phyloP scores from a whole-genome alignment of 2,888 invertebrate genomes.

The Caenorhabditis angaria region DNA sequence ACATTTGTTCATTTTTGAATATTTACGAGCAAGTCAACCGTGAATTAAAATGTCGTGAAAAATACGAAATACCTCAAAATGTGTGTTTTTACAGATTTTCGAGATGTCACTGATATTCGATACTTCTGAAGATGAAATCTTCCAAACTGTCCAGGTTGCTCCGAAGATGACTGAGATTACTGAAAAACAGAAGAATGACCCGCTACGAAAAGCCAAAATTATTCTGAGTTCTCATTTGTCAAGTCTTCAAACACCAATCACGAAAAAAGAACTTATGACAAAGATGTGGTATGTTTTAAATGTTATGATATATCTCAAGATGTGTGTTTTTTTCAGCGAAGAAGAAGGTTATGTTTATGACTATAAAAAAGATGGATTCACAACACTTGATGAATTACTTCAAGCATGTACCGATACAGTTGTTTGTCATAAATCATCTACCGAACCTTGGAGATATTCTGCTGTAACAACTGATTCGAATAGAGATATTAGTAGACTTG shows the following conservation, averaged over 20 bases:
- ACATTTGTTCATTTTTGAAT: neutral
- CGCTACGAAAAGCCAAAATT: constrained; percentile 27
- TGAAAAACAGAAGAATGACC: constrained; percentile 24
- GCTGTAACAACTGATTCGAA: constrained; percentile 26
- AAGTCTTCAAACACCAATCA: constrained; percentile 26
- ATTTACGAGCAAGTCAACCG: neutral
- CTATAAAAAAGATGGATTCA: constrained; percentile 13
- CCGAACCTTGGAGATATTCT: constrained; percentile 12
- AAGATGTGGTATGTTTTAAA: constrained; percentile 16
- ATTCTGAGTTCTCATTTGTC: constrained; percentile 13
- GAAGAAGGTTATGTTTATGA: constrained; percentile 16
- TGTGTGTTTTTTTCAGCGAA: constrained; percentile 11
- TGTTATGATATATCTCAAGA: neutral
- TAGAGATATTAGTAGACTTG: constrained; percentile 28
- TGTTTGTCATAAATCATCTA: neutral
- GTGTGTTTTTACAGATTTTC: neutral
- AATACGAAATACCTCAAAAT: too few species aligned
- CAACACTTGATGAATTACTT: constrained; percentile 27
- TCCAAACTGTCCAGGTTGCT: constrained; percentile 13
- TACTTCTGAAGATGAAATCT: neutral
- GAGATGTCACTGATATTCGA: neutral
- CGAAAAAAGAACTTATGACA: constrained; percentile 8
- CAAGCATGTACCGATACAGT: constrained; percentile 20
- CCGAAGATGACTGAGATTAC: constrained; percentile 18
- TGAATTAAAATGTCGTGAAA: neutral